Conservation (phyloP, 2,888 invertebrate species). For the Sphaeridia pumilis region DNA sequence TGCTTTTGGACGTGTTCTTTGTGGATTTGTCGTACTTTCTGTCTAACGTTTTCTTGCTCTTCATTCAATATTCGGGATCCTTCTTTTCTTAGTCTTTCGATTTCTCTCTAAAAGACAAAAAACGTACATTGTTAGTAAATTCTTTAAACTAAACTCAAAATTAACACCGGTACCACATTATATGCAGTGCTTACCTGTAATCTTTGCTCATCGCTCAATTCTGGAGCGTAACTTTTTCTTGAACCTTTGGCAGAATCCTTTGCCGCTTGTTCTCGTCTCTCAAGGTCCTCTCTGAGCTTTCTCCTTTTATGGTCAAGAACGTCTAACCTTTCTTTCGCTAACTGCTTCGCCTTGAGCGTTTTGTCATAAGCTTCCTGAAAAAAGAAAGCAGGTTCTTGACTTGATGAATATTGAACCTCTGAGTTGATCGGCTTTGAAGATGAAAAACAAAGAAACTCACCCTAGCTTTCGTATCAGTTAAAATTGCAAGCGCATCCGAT, state of each 20-base stretch:
- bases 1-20: neutral
- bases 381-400: neutral
- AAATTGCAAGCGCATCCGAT: constrained; percentile 71
- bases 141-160: too few relatives aligned
- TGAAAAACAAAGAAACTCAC: too few relatives aligned
- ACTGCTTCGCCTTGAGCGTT: constrained; percentile 68
- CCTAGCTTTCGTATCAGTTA: constrained; percentile 67
- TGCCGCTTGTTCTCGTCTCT: constrained; percentile 62
- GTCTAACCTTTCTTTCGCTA: constrained; percentile 61
- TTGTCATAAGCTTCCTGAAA: constrained; percentile 69
- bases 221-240: neutral
- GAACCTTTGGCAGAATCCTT: constrained; percentile 21
- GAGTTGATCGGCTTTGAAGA: too few relatives aligned
- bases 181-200: constrained; percentile 40
- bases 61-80: constrained; percentile 62
- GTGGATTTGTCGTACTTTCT: constrained; percentile 36
- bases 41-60: constrained; percentile 44
- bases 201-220: constrained; percentile 43
- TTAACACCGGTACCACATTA: neutral
- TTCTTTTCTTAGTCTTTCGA: constrained; percentile 71
- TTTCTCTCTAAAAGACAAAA: too few relatives aligned
- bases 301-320: constrained; percentile 73
- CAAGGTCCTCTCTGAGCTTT: constrained; percentile 82
- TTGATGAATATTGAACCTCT: too few relatives aligned
- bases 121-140: too few relatives aligned